A percentile compares a stretch with the other conserved stretches of the same genome.
phyloP scores from a whole-genome alignment of 2,113 vertebrate genomes.

The Gavialis gangeticus region DNA sequence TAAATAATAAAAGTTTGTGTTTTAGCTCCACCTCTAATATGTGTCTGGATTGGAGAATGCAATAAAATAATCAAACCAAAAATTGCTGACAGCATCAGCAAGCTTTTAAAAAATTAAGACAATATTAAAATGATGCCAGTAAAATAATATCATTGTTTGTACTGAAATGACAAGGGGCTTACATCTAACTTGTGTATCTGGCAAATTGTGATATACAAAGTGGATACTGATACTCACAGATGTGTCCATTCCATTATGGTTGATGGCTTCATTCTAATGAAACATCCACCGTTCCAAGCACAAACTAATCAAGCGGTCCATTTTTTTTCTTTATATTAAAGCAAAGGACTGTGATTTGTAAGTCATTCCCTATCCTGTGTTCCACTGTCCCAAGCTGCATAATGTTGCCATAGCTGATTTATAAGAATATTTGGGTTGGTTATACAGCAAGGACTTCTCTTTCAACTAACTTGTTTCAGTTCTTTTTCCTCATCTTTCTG shows the following conservation, averaged over 20 bases:
- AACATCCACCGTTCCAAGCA: constrained; percentile 28
- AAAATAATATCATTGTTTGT: constrained; percentile 41
- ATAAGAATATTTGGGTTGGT: neutral
- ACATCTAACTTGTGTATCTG: neutral
- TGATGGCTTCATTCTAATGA: constrained; percentile 20
- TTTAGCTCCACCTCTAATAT: constrained; percentile 33
- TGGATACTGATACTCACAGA: constrained; percentile 47
- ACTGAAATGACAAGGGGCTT: constrained; percentile 39
- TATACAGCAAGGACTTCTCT: neutral
- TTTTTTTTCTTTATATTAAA: neutral
- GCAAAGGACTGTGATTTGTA: neutral
- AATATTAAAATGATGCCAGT: constrained; percentile 57
- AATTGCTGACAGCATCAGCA: neutral
- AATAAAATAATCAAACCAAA: constrained; percentile 16
- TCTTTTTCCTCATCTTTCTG: neutral
- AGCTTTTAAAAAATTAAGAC: neutral
- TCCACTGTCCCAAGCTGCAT: neutral
- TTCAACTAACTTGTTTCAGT: constrained; percentile 25
- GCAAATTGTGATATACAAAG: constrained; percentile 55
- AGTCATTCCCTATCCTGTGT: neutral
- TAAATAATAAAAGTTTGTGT: constrained; percentile 7
- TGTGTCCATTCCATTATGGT: constrained; percentile 23
- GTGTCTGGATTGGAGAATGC: constrained; percentile 23
- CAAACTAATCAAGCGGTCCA: neutral
- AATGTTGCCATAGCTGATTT: neutral